Base-by-base conservation (phyloP, 2,888 invertebrate species). In the Kuschelorhynchus macadamiae region DNA sequence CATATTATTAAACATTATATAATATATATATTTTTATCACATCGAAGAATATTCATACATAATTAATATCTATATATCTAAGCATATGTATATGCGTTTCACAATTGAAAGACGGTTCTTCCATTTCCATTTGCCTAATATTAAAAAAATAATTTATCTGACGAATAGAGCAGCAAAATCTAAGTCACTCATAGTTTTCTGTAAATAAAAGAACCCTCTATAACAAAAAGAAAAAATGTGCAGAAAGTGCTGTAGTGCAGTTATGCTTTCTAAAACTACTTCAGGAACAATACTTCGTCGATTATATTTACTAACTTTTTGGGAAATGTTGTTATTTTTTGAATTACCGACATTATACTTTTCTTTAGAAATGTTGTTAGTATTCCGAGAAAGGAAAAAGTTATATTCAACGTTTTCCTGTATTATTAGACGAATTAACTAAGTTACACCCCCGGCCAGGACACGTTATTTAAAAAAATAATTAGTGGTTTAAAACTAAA, bases 161-260 rank as follows among this genome's bases (percentile, higher is more conserved):
- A n/a, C 12, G 3, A 11, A 36, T 11, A 36, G n/a, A 25, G 25
- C 7, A 5, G 3, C 25, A 25, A 25, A 36, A 36, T 36, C 11
- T n/a, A 36, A 3, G 5, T 36, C 36, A 36, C 36, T 36, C n/a
- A 12, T 36, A 36, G 12, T 42, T 14, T 11, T 42, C n/a, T 42
- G 12, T 12, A 12, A 46, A 57, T 57, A 46, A 57, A 46, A 46
- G 56, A 46, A 46, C 56, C 47, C 11, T 20, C 12, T 17, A 21
- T 47, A 55, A 18, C 30, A 18, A 46, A 12, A 52, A 52, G 12
- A 46, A 41, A 60, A 47, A 46, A 17, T 25, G 66, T 66, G 60
- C 65, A 57, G 49, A 57, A 3, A 42, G 65, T 65, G 65, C 65
- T 65, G 65, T 65, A 65, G 65, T 65, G 65, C 65, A 57, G 65